These are phyloP conservation scores for Hipparchia sbordonii DNA, from an alignment of 2,888 invertebrate genomes.

Conservation along the genomic window DNA sequence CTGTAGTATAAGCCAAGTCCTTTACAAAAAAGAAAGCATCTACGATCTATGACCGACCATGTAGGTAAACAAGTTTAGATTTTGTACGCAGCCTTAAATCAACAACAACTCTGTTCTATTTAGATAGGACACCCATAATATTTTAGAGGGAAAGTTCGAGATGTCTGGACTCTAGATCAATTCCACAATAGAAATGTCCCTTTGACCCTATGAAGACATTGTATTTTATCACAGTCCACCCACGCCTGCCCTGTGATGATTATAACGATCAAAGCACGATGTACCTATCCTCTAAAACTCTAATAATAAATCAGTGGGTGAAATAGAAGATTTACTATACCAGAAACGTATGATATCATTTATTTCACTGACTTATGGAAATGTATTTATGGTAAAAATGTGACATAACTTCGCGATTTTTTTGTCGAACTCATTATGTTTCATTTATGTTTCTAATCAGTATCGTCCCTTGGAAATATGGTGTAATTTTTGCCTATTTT, in stretches of 20 bases:
- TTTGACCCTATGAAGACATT: conserved; percentile 42
- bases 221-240: conserved; percentile 43
- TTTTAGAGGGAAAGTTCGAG: conserved; percentile 16
- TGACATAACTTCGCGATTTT: too few relatives aligned
- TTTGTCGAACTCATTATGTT: too few relatives aligned
- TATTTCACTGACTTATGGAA: conserved; percentile 3
- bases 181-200: conserved; percentile 38
- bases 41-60: too few relatives aligned
- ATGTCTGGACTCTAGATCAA: conserved; percentile 25
- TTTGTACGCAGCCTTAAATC: conserved; percentile 2
- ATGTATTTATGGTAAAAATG: not conserved
- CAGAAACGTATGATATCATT: conserved; percentile 6
- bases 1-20: too few relatives aligned
- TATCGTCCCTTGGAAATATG: too few relatives aligned
- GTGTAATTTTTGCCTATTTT: too few relatives aligned
- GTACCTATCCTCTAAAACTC: conserved; percentile 31
- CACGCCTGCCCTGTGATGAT: conserved; percentile 36
- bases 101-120: conserved; percentile 7
- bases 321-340: conserved; percentile 15
- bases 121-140: conserved; percentile 17
- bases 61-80: not conserved
- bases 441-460: too few relatives aligned
- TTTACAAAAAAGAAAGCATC: too few relatives aligned
- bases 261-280: conserved; percentile 34
- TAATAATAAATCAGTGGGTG: conserved; percentile 32